Conservation (phyloP, 2,113 vertebrate genomes). For the Colossoma macropomum region DNA sequence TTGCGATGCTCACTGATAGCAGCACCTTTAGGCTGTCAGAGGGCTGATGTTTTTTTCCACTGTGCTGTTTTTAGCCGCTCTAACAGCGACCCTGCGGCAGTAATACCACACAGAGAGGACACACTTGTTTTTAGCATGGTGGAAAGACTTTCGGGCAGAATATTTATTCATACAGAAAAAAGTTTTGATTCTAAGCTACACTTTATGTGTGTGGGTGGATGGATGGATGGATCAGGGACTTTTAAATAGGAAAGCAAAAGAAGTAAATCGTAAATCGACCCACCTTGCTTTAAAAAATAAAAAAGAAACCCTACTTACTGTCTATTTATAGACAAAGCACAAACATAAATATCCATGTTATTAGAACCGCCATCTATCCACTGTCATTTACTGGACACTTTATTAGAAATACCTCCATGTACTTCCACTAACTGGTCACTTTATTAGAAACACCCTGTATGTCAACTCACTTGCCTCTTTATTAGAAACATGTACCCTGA, state of each 20-base stretch:
- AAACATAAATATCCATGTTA: no score
- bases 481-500: no score
- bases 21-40: conserved; percentile 15
- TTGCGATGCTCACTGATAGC: conserved; percentile 22
- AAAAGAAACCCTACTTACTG: no score
- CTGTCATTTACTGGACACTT: no score
- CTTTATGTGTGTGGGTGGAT: neutral
- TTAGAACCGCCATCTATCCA: no score
- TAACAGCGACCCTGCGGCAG: conserved; percentile 21
- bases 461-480: no score
- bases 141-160: conserved; percentile 24
- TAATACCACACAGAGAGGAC: conserved; percentile 11
- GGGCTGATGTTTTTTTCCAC: conserved; percentile 18
- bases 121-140: neutral
- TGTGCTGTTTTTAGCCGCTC: conserved; percentile 35
- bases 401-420: no score
- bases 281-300: neutral
- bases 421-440: no score
- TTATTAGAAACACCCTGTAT: no score
- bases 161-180: conserved; percentile 46
- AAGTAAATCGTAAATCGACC: neutral
- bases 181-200: conserved; percentile 16
- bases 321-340: no score
- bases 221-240: neutral
- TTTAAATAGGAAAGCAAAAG: neutral